phyloP scores from a whole-genome alignment of 1,140 invertebrate genomes.

The Bombus superbus region DNA sequence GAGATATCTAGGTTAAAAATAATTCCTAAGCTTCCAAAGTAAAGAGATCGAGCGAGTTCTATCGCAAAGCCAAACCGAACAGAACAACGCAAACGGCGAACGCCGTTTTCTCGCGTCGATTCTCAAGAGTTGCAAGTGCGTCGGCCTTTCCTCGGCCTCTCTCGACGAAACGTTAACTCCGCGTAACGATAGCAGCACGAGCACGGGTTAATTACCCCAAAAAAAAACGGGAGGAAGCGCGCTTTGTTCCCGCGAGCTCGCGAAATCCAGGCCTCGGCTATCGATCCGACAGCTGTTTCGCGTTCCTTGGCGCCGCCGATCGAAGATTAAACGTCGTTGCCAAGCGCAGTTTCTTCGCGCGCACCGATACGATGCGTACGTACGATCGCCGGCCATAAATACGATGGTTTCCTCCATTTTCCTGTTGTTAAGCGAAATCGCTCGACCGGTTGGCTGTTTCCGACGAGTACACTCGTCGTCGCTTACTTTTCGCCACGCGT shows the following conservation, averaged over 20 bases:
- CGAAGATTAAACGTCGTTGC: constrained; percentile 42
- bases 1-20: too few relatives aligned
- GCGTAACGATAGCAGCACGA: neutral
- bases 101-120: neutral
- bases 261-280: constrained; percentile 25
- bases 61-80: neutral
- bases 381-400: too few relatives aligned
- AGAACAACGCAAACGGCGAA: neutral
- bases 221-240: neutral
- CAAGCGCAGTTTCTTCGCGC: constrained; percentile 6
- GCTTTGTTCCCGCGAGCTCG: neutral
- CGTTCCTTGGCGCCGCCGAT: constrained; percentile 5
- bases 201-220: constrained; percentile 4
- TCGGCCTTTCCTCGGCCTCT: too few relatives aligned
- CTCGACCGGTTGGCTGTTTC: too few relatives aligned
- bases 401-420: too few relatives aligned
- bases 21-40: too few relatives aligned
- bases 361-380: too few relatives aligned
- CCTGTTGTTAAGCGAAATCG: too few relatives aligned
- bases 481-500: too few relatives aligned
- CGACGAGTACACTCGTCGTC: too few relatives aligned
- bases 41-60: too few relatives aligned
- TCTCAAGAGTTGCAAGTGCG: neutral
- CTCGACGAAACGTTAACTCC: neutral
- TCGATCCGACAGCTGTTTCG: neutral